Conservation (phyloP, 2,797 vertebrate species). For the Varecia variegata region DNA sequence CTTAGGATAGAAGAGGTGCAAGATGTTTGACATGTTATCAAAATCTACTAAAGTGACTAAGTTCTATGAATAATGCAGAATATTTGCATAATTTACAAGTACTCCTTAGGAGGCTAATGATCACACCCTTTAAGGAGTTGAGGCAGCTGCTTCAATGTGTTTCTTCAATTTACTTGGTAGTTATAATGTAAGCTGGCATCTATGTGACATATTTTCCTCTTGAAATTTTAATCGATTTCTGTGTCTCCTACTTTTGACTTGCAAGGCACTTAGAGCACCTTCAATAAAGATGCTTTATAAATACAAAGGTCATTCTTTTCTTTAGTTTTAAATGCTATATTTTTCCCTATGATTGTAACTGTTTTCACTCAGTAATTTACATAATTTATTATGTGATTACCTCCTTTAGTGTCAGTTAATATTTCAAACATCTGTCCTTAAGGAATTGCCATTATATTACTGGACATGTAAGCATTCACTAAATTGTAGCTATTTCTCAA, state of each 20-base stretch:
- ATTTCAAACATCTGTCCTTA: not conserved
- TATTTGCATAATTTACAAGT: constrained; percentile 36
- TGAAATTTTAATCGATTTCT: constrained; percentile 11
- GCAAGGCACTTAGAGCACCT: not conserved
- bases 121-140: not conserved
- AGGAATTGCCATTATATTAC: not conserved
- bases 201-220: not conserved
- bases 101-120: not conserved
- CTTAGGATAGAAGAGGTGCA: not conserved
- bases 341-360: not conserved
- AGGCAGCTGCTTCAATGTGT: not conserved
- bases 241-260: not conserved
- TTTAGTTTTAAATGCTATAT: not conserved
- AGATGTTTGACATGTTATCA: not conserved
- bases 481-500: not conserved
- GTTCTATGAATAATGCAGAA: constrained; percentile 32
- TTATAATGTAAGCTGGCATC: not conserved
- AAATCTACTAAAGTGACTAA: not conserved
- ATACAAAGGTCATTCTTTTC: not conserved
- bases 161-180: constrained; percentile 5
- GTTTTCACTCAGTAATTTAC: not conserved
- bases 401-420: not conserved
- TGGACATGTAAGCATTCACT: not conserved
- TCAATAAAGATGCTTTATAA: not conserved
- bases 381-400: not conserved